Evolutionary conservation across 2,797 vertebrate species (phyloP), one percentile per base, ranked within the genome.

Genomic region (Apogon talboti): DNA sequence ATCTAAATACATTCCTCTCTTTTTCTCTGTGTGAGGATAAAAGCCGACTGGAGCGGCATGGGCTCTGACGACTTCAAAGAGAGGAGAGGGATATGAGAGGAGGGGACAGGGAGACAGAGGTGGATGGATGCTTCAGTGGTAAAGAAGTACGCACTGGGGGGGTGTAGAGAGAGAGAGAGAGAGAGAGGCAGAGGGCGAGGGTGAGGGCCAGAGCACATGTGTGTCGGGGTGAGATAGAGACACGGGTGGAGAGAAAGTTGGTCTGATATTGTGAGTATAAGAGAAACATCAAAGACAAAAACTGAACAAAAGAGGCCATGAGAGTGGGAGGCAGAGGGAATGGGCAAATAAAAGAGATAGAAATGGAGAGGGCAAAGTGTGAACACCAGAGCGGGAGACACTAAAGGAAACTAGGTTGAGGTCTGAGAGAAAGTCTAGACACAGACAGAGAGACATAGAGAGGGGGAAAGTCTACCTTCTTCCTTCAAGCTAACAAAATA

Each of bases 51-150:
- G 79, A 90, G 81, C 77, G 82, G 77, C 83, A 79, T 61, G 46
- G 74, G 64, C 81, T 76, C 72, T 45, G 72, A 83, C 79, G 81
- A 91, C 88, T 92, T 92, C 89, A 92, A 91, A 91, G 86, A 57
- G 87, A 84, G 72, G 58, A 12, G 42, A 82, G 71, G 72, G 83
- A 86, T 76, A 81, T 71, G 77, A 89, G 84, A 76, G 84, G 76
- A 78, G 87, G 67, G 75, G 71, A 81, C 75, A 58, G 56, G 61
- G 66, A 79, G 72, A 73, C 71, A 81, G 78, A 72, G 74, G 76
- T 78, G 74, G 83, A 84, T 74, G 82, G 79, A 84, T 71, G 77
- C 69, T 82, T 68, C 55, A 57, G 40, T 69, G 76, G 74, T 57
- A 64, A 72, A 60, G 61, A 60, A 48, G 35, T 47, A 58, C 63